Evolutionary conservation across 2,113 vertebrate species (phyloP).

Genomic region (Anthoscopus minutus): DNA sequence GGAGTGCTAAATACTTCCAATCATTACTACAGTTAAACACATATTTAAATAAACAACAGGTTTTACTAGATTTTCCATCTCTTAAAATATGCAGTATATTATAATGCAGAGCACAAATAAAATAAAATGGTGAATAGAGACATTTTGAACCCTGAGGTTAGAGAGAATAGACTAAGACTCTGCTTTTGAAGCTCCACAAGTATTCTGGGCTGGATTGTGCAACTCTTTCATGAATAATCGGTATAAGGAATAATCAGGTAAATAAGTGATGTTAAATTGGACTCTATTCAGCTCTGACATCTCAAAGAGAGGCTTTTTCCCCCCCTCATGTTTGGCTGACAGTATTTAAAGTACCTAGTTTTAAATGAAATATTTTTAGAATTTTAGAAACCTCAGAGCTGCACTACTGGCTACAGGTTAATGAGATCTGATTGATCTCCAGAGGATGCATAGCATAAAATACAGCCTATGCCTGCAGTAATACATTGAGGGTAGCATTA

Average conservation of each 20-base stretch:
- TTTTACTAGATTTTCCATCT: slow-evolving; percentile 42
- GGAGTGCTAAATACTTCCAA: slow-evolving; percentile 17
- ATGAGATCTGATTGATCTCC: slow-evolving; percentile 23
- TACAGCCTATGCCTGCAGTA: background rate
- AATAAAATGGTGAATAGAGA: background rate
- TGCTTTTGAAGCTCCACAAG: slow-evolving; percentile 21
- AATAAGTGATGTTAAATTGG: background rate
- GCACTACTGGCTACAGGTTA: background rate
- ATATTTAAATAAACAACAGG: slow-evolving; percentile 30
- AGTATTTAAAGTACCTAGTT: no score
- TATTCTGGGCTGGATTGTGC: slow-evolving; percentile 17
- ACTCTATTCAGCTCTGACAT: background rate
- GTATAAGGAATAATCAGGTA: background rate
- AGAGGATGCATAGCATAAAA: background rate
- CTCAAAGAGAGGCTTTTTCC: background rate
- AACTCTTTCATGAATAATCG: slow-evolving; percentile 17
- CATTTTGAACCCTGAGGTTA: slow-evolving; percentile 57
- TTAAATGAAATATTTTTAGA: no score
- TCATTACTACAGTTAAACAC: slow-evolving; percentile 7
- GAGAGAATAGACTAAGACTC: background rate
- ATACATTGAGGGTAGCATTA: background rate
- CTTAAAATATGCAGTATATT: slow-evolving; percentile 8
- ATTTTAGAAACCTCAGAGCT: no score
- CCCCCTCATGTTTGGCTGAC: background rate
- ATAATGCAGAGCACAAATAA: slow-evolving; percentile 9